These are phyloP conservation scores for Otocyon megalotis DNA, from an alignment of 2,113 vertebrate genomes.

Conservation along the genomic window DNA sequence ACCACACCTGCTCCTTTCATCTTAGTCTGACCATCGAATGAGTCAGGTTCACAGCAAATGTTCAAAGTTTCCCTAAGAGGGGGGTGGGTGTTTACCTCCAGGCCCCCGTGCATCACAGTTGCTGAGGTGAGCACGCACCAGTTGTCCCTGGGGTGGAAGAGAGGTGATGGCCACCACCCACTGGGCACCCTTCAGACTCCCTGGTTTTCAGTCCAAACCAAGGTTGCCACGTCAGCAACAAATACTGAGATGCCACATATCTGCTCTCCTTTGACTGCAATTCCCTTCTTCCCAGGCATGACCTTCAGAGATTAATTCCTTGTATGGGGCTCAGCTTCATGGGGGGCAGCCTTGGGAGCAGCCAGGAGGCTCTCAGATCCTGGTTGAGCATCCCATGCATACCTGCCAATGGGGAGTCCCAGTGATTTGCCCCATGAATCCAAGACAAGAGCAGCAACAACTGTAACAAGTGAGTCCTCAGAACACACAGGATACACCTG, in stretches of 20 bases:
- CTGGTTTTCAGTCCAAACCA: neutral
- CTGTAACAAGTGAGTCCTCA: neutral
- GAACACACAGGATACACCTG: neutral
- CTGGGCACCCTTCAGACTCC: neutral
- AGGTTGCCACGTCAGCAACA: rapidly evolving
- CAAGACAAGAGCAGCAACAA: neutral
- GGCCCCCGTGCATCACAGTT: too few relatives aligned
- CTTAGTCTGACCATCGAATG: neutral
- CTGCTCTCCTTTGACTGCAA: rapidly evolving
- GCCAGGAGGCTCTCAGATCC: neutral
- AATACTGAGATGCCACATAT: too few relatives aligned
- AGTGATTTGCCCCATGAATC: rapidly evolving
- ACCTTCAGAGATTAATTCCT: neutral
- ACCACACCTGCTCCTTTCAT: neutral
- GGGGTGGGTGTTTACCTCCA: too few relatives aligned
- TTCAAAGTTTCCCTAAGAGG: neutral
- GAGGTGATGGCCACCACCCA: neutral
- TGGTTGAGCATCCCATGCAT: rapidly evolving
- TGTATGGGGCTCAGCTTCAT: neutral
- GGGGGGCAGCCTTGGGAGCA: neutral
- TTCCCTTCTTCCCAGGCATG: neutral
- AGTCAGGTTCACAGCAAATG: neutral
- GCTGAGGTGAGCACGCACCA: too few relatives aligned
- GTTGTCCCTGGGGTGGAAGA: neutral
- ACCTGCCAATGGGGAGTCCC: neutral